phyloP scores from a whole-genome alignment of 1,140 invertebrate genomes.

The Lysiphlebus fabarum region DNA sequence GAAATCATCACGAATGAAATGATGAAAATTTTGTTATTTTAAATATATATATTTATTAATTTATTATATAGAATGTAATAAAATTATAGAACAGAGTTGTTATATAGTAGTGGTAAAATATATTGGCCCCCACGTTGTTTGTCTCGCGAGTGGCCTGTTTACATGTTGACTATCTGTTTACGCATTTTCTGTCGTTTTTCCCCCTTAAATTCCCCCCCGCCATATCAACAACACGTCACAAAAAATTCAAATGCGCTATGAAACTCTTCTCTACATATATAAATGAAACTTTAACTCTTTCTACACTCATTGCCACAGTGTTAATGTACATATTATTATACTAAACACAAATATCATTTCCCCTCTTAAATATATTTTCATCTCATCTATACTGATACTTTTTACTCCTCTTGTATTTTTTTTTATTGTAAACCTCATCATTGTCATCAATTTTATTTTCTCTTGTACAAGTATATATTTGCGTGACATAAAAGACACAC shows the following conservation, averaged over 20 bases:
- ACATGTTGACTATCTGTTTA: conserved; percentile 58
- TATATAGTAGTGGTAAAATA: conserved; percentile 31
- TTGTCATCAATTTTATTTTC: background rate
- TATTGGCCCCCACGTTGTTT: conserved; percentile 56
- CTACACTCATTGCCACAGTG: too few species aligned
- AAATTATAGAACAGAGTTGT: conserved; percentile 21
- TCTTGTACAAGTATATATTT: conserved; percentile 2
- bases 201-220: conserved; percentile 25
- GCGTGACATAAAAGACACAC: background rate
- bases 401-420: background rate
- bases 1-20: too few species aligned
- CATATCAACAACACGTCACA: conserved; percentile 17
- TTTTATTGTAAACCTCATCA: background rate
- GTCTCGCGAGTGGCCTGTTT: conserved; percentile 58
- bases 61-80: conserved; percentile 17
- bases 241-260: conserved; percentile 6
- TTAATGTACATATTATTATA: too few species aligned
- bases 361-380: conserved; percentile 8
- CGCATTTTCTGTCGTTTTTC: conserved; percentile 44
- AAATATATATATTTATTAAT: too few species aligned
- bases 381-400: too few species aligned
- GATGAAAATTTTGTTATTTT: too few species aligned
- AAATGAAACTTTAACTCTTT: too few species aligned
- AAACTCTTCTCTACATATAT: background rate
- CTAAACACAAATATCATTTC: conserved; percentile 14